These are phyloP conservation scores for Laticauda colubrina DNA, from an alignment of 2,113 vertebrate species.

Conservation along the genomic window DNA sequence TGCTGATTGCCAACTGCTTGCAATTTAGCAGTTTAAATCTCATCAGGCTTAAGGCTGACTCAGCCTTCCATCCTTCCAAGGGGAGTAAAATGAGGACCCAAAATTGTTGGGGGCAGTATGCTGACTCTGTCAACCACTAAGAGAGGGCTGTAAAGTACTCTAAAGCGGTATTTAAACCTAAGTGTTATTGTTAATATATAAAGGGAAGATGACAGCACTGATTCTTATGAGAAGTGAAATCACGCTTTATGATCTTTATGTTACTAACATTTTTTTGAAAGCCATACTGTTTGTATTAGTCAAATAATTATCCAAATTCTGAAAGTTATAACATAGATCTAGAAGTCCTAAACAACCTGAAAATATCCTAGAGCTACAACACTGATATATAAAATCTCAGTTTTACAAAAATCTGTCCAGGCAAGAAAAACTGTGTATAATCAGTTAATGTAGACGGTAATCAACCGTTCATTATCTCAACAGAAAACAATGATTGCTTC, in stretches of 20 bases:
- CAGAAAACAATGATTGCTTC: conserved; percentile 14
- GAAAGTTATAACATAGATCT: neutral
- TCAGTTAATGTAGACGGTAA: conserved; percentile 34
- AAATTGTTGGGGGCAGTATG: no score
- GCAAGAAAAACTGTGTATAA: neutral
- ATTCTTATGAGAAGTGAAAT: neutral
- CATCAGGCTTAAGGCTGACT: no score
- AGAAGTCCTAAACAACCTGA: neutral
- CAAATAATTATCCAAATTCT: neutral
- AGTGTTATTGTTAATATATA: neutral
- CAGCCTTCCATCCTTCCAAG: no score
- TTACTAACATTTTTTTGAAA: neutral
- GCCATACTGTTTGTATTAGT: neutral
- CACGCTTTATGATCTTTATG: neutral
- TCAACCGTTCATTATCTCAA: conserved; percentile 35
- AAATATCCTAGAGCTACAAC: no score
- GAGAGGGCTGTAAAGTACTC: no score
- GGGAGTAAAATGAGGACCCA: no score
- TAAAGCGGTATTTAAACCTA: no score
- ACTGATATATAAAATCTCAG: conserved; percentile 23
- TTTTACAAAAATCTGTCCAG: conserved; percentile 26
- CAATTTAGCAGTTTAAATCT: no score
- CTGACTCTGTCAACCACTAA: no score
- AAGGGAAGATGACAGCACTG: neutral
- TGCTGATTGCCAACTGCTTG: no score